phyloP scores from a whole-genome alignment of 1,140 invertebrate species.

The Dendroctonus valens region DNA sequence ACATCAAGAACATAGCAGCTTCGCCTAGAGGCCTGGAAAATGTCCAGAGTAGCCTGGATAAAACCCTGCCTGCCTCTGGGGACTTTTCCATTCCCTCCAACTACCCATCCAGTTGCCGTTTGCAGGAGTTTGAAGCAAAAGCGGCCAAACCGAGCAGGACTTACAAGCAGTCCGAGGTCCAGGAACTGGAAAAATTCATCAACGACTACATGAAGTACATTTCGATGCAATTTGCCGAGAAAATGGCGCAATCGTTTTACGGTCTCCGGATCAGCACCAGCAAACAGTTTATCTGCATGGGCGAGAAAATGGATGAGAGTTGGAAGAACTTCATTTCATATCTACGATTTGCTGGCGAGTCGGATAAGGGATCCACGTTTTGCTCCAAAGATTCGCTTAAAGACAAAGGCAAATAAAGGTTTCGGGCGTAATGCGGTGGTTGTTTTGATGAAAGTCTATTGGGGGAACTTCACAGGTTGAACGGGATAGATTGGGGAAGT shows the following conservation, averaged over 20 bases:
- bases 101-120: background rate
- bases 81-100: conserved; percentile 27
- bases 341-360: conserved; percentile 30
- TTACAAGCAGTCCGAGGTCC: conserved; percentile 21
- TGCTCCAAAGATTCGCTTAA: background rate
- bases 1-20: conserved; percentile 27
- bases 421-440: too few relatives aligned
- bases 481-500: too few relatives aligned
- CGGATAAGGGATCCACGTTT: conserved; percentile 1
- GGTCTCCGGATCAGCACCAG: conserved; percentile 34
- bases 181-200: conserved; percentile 25
- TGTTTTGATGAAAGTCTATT: too few relatives aligned
- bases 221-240: conserved; percentile 32
- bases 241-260: conserved; percentile 37
- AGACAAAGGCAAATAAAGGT: background rate
- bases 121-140: background rate
- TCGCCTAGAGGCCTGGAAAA: conserved; percentile 2
- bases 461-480: too few relatives aligned
- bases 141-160: background rate
- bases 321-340: conserved; percentile 40
- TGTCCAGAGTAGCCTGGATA: conserved; percentile 8
- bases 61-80: conserved; percentile 30
- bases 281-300: conserved; percentile 38
- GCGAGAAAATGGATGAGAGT: conserved; percentile 35
- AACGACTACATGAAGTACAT: conserved; percentile 31